Conservation (phyloP, 2,113 vertebrate genomes). For the Takifugu bimaculatus region DNA sequence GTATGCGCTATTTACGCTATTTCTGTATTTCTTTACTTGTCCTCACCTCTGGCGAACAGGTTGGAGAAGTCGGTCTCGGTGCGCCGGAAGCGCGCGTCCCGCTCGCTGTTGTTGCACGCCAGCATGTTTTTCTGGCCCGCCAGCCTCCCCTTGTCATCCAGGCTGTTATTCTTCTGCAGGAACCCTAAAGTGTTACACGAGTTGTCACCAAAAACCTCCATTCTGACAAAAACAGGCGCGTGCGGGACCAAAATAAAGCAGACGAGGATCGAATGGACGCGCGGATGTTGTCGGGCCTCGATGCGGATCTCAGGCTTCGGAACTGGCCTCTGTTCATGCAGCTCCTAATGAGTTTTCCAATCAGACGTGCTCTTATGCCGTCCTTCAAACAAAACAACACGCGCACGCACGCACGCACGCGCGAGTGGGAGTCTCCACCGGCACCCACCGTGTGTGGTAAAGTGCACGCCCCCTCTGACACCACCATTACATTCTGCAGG, state of each 20-base stretch:
- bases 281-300: neutral
- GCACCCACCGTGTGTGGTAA: neutral
- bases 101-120: slow-evolving; percentile 86
- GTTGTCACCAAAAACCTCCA: slow-evolving; percentile 72
- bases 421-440: neutral
- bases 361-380: neutral
- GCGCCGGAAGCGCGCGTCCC: slow-evolving; percentile 81
- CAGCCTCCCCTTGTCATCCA: slow-evolving; percentile 89
- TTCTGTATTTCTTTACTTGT: neutral
- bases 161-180: slow-evolving; percentile 95
- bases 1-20: neutral
- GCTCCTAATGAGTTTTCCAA: neutral
- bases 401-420: neutral
- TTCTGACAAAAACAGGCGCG: neutral
- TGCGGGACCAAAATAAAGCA: neutral
- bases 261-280: neutral
- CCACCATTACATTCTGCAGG: slow-evolving; percentile 50
- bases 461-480: slow-evolving; percentile 58
- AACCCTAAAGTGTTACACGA: slow-evolving; percentile 84
- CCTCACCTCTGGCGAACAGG: slow-evolving; percentile 90
- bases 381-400: slow-evolving; percentile 1
- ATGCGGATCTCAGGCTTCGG: neutral
- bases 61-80: slow-evolving; percentile 97
- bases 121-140: slow-evolving; percentile 86
- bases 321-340: neutral